A percentile compares a stretch with the other conserved stretches of the same genome.
phyloP scores from a whole-genome alignment of 92 coral and sea anemone species.

The Montipora capitata region DNA sequence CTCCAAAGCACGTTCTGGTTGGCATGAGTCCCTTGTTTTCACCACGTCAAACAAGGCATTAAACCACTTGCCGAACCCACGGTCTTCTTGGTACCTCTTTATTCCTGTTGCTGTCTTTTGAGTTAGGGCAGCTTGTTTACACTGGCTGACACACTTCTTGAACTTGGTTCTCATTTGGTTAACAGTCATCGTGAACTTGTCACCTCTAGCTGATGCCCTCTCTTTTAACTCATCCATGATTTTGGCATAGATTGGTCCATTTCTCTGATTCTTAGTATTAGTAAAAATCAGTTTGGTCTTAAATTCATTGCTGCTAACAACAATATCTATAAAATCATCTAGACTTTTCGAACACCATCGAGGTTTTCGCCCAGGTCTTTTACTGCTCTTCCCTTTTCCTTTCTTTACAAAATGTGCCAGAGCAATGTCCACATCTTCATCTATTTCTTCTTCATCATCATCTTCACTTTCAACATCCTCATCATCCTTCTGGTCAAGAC shows the following conservation, averaged over 20 bases:
- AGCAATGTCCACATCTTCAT: conserved; percentile 16
- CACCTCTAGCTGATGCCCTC: conserved; percentile 57
- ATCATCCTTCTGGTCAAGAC: conserved; percentile 19
- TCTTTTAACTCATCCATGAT: conserved; percentile 51
- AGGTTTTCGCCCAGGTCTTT: conserved; percentile 65
- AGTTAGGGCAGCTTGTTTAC: conserved; percentile 69
- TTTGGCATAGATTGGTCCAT: conserved; percentile 52
- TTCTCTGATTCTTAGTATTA: conserved; percentile 56
- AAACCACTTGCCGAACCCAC: conserved; percentile 74
- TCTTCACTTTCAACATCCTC: conserved; percentile 7
- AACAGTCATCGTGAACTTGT: conserved; percentile 47
- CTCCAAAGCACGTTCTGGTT: conserved; percentile 52
- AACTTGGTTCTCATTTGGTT: conserved; percentile 59
- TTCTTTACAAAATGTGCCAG: conserved; percentile 45
- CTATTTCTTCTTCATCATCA: conserved; percentile 43
- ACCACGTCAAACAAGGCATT: conserved; percentile 50
- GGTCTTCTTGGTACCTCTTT: conserved; percentile 53
- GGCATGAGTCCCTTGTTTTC: conserved; percentile 46
- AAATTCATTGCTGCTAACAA: conserved; percentile 37
- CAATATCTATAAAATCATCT: conserved; percentile 61
- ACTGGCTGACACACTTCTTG: conserved; percentile 56
- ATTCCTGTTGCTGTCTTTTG: conserved; percentile 68
- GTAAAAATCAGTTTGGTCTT: conserved; percentile 61
- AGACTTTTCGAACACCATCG: conserved; percentile 49
- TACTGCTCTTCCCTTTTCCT: conserved; percentile 63